These are phyloP conservation scores for Ladona fulva DNA, from an alignment of 1,140 invertebrate genomes.

Conservation along the genomic window DNA sequence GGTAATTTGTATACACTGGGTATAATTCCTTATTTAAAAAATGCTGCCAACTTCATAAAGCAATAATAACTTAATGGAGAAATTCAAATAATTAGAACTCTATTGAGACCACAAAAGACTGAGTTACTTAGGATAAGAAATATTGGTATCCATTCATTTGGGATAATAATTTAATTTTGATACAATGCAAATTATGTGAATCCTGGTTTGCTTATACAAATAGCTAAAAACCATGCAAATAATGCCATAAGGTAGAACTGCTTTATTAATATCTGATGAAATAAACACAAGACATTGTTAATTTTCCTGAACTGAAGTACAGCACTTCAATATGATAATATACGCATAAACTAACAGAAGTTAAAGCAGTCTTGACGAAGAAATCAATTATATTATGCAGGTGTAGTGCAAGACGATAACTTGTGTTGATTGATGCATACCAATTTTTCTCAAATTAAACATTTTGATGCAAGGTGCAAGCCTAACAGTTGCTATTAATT, in stretches of 20 bases:
- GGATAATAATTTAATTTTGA: no score
- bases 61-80: no score
- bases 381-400: not conserved
- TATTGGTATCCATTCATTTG: no score
- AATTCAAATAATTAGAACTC: no score
- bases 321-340: not conserved
- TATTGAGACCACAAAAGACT: no score
- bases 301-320: not conserved
- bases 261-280: constrained; percentile 11
- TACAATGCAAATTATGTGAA: no score
- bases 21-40: no score
- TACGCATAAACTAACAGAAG: not conserved
- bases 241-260: not conserved
- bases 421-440: not conserved
- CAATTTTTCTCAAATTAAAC: constrained; percentile 4
- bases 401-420: not conserved
- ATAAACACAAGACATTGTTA: not conserved
- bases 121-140: no score
- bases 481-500: not conserved
- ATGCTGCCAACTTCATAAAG: no score
- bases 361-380: not conserved
- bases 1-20: no score
- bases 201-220: no score
- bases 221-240: not conserved
- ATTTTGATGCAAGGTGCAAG: not conserved